Evolutionary conservation across 2,113 vertebrate genomes (phyloP), one percentile per base, ranked within the genome.

Genomic region (Centropristis striata): DNA sequence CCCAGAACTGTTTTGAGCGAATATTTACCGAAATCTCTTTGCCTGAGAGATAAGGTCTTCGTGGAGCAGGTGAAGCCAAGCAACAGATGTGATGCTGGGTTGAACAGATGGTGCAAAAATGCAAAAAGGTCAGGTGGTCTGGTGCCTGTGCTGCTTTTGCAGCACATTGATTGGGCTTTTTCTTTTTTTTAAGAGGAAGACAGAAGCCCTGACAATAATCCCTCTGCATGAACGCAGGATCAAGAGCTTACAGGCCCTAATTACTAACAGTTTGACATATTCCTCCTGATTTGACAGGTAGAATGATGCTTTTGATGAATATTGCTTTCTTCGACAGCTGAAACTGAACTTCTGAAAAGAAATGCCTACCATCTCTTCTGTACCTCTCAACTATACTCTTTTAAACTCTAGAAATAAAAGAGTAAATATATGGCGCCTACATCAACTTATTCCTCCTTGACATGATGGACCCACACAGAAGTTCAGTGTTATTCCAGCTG

Each of bases 81-180:
- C 80, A 87, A 77, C 89, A 88, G 91, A 88, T 83, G 83, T 78
- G 67, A 75, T 58, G 68, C 50, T 1, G 47, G 55, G 72, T 76
- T 76, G 78, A 86, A 71, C 90, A 90, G 90, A 86, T 88, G 90
- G 87, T 47, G 54, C 51, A 58, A 73, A 81, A 68, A 78, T 75
- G 57, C 71, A 67, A 23, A 83, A 85, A 81, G 88, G 75, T 86
- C 81, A 77, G 73, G 83, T 81, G 83, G 69, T 84, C 55, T 61
- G 58, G 64, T 64, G 70, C 67, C 47, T 41, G 57, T 21, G 61
- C 70, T 59, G 72, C 66, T 23, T 18, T 25, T 47, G 59, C 71
- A 28, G 44, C 42, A n/a, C 81, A 61, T 54, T 78, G 74, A 86
- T 75, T 50, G 36, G 73, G n/a, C 57, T 63, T 70, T 77, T 89